These are phyloP conservation scores for Crotophaga sulcirostris DNA, from an alignment of 2,113 vertebrate genomes.

Conservation along the genomic window DNA sequence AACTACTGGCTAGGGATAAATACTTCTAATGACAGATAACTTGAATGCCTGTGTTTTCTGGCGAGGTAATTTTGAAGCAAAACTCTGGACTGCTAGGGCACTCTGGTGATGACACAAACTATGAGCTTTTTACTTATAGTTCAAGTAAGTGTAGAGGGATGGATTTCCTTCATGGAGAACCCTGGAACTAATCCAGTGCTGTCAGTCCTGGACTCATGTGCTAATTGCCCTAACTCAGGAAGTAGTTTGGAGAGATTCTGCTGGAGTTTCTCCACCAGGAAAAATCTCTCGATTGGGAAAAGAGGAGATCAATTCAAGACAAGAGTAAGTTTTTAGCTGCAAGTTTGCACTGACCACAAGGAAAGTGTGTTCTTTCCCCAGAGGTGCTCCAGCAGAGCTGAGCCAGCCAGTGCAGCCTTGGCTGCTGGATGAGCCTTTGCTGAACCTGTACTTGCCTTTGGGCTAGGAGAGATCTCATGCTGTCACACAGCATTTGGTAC, in stretches of 20 bases:
- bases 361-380: rapidly evolving
- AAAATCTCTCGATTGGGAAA: rapidly evolving
- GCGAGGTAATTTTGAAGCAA: not conserved
- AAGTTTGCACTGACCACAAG: not conserved
- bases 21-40: not conserved
- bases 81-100: not conserved
- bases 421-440: not conserved
- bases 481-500: not conserved
- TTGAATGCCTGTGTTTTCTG: not conserved
- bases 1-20: not conserved
- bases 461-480: not conserved
- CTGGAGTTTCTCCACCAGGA: not conserved
- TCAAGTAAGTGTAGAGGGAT: not conserved
- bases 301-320: not conserved
- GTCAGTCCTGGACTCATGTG: not conserved
- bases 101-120: not conserved
- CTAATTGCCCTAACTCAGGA: not conserved
- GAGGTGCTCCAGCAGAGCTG: not conserved
- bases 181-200: not conserved
- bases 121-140: not conserved
- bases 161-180: not conserved
- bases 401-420: rapidly evolving
- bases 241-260: not conserved
- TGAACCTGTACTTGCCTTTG: not conserved
- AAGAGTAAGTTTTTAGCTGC: not conserved